Percentiles rank a stretch among this genome's conserved stretches.
Evolutionary conservation across 2,113 vertebrate species (phyloP).

Genomic region (Equus quagga): DNA sequence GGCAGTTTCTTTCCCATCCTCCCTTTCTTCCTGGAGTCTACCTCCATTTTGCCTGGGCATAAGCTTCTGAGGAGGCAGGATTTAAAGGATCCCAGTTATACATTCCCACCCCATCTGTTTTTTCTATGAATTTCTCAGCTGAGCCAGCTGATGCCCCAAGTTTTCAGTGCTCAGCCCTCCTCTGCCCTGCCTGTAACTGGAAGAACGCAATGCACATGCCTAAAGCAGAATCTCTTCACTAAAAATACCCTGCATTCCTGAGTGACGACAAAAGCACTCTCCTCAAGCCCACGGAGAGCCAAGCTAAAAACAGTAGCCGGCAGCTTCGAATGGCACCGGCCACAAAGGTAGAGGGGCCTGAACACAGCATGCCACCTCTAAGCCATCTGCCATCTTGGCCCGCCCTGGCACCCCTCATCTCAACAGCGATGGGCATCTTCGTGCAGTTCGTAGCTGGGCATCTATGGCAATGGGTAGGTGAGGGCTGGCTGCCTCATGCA

Average conservation of each 20-base stretch:
- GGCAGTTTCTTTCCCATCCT: not conserved
- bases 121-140: constrained; percentile 78
- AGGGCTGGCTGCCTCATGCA: not conserved
- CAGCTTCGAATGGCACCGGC: constrained; percentile 84
- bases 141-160: constrained; percentile 72
- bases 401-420: constrained; percentile 83
- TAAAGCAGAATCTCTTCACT: constrained; percentile 81
- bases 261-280: constrained; percentile 83
- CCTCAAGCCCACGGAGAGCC: constrained; percentile 81
- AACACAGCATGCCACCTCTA: constrained; percentile 83
- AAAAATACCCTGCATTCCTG: constrained; percentile 87
- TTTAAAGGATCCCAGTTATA: not conserved
- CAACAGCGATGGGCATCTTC: constrained; percentile 81
- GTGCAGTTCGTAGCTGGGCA: constrained; percentile 75
- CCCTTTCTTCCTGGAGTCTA: not conserved
- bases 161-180: constrained; percentile 67
- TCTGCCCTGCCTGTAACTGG: constrained; percentile 66
- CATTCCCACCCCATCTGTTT: not conserved
- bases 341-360: constrained; percentile 84
- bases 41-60: not conserved
- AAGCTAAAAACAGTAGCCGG: constrained; percentile 86
- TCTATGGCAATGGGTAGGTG: constrained; percentile 62
- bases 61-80: not conserved
- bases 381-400: constrained; percentile 89
- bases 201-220: constrained; percentile 70